These are phyloP conservation scores for Chelonoidis abingdonii DNA, from an alignment of 2,113 vertebrate genomes.

Conservation along the genomic window DNA sequence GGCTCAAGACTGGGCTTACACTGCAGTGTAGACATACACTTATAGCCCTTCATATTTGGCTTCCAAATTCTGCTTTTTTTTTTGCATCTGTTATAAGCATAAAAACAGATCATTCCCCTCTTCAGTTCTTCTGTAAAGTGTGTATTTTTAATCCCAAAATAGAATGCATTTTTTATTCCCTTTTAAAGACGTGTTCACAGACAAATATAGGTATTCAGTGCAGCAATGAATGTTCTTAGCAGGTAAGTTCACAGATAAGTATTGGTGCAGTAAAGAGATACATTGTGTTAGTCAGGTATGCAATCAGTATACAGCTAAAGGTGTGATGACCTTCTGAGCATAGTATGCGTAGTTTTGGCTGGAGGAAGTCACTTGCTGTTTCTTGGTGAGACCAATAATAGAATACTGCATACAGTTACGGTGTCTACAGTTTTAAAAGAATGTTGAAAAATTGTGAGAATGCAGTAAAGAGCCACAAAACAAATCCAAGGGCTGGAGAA, in stretches of 20 bases:
- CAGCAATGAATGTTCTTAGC: not conserved
- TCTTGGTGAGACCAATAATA: not conserved
- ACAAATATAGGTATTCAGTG: not conserved
- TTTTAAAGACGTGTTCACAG: not conserved
- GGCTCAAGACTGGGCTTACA: not conserved
- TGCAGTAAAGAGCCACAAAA: not conserved
- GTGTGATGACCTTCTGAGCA: not conserved
- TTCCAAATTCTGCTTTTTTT: not conserved
- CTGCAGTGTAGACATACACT: not conserved
- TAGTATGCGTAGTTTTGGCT: not conserved
- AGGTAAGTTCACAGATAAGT: not conserved
- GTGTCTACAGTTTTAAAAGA: not conserved
- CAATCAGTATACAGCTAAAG: not conserved
- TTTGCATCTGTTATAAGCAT: slow-evolving; percentile 4
- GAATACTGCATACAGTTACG: not conserved
- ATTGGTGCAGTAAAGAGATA: not conserved
- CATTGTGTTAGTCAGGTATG: not conserved
- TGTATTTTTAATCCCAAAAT: not conserved
- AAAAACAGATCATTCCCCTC: not conserved
- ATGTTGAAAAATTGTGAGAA: no score
- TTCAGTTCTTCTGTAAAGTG: not conserved
- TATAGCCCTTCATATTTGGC: not conserved
- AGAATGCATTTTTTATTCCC: not conserved
- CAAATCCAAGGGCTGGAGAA: not conserved
- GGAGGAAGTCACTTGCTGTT: not conserved